Evolutionary conservation across 2,888 invertebrate species (phyloP).

Genomic region (Nymphalis urticae): DNA sequence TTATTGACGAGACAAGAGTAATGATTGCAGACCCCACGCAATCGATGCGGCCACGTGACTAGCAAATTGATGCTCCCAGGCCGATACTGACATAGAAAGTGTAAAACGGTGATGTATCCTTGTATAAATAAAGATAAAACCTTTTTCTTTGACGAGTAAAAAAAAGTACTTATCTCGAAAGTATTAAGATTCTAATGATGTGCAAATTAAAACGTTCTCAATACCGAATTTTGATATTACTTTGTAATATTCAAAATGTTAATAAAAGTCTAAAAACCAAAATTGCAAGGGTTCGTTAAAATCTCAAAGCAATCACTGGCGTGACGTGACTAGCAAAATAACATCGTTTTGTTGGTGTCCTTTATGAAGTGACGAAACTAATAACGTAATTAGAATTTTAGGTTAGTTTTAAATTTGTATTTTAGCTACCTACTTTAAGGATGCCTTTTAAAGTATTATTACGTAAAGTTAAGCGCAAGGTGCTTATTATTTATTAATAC

Average conservation of each 20-base stretch:
- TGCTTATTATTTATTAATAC: too few relatives aligned
- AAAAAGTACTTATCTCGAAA: too few relatives aligned
- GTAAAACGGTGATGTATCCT: not conserved
- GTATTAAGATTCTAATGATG: too few relatives aligned
- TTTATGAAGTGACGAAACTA: not conserved
- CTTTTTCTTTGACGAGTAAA: not conserved
- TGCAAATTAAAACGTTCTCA: too few relatives aligned
- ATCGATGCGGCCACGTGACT: constrained; percentile 40
- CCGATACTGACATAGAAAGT: not conserved
- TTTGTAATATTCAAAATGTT: not conserved
- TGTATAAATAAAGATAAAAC: not conserved
- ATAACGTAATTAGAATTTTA: not conserved
- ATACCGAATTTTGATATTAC: not conserved
- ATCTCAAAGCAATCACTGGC: constrained; percentile 4
- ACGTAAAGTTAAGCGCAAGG: too few relatives aligned
- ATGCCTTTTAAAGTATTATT: too few relatives aligned
- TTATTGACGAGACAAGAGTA: constrained; percentile 57
- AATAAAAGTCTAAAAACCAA: not conserved
- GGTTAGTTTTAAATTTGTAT: too few relatives aligned
- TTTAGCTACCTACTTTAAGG: too few relatives aligned
- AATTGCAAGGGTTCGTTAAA: constrained; percentile 4
- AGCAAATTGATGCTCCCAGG: constrained; percentile 14
- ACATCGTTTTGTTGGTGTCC: not conserved
- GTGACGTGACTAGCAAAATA: constrained; percentile 4
- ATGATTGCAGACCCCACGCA: constrained; percentile 57